phyloP scores from a whole-genome alignment of 2,888 invertebrate species.

The Dioctria linearis region DNA sequence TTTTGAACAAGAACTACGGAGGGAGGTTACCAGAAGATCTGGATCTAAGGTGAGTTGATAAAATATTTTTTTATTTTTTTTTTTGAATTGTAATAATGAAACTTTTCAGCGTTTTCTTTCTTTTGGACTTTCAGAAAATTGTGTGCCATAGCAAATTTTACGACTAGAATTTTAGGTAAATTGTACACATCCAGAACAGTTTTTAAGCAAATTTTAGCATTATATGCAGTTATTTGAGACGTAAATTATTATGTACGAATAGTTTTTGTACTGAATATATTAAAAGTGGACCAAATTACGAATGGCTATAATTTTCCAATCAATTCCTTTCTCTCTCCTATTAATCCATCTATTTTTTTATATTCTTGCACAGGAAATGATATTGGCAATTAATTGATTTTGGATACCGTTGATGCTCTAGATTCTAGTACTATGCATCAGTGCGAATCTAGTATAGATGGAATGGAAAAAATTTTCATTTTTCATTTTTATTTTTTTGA shows the following conservation, averaged over 20 bases:
- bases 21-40: slow-evolving; percentile 52
- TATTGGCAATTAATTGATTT: too few relatives aligned
- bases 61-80: neutral
- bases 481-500: too few relatives aligned
- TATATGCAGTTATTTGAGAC: slow-evolving; percentile 38
- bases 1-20: slow-evolving; percentile 56
- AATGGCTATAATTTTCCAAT: neutral
- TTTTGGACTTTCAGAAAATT: slow-evolving; percentile 50
- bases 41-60: slow-evolving; percentile 49
- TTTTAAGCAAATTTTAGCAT: slow-evolving; percentile 23
- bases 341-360: too few relatives aligned
- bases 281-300: slow-evolving; percentile 41
- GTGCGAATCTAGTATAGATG: too few relatives aligned
- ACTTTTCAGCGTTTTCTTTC: neutral
- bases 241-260: slow-evolving; percentile 54
- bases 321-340: too few relatives aligned
- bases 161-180: slow-evolving; percentile 42
- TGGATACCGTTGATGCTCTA: too few relatives aligned
- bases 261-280: slow-evolving; percentile 55
- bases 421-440: too few relatives aligned
- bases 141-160: slow-evolving; percentile 58
- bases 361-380: too few relatives aligned
- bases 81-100: too few relatives aligned
- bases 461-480: too few relatives aligned
- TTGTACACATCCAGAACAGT: slow-evolving; percentile 16